Evolutionary conservation across 2,888 invertebrate species (phyloP).

Genomic region (Odontocerum albicorne): DNA sequence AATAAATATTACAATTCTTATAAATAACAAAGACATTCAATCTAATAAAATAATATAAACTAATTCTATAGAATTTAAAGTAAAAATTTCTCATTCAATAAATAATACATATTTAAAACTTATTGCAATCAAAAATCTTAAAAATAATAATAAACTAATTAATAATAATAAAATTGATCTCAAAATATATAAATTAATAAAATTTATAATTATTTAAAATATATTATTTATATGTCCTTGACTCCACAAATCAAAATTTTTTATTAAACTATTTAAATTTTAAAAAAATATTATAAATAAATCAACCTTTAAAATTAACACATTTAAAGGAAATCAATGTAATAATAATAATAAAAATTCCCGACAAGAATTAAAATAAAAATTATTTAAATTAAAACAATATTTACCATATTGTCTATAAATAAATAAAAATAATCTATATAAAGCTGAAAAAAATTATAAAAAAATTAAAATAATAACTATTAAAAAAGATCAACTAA

Average conservation of each 20-base stretch:
- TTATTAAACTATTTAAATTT: constrained; percentile 65
- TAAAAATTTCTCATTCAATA: constrained; percentile 60
- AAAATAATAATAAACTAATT: constrained; percentile 44
- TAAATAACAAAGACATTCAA: constrained; percentile 67
- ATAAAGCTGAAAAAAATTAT: constrained; percentile 66
- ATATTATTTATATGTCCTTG: constrained; percentile 59
- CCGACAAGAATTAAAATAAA: constrained; percentile 52
- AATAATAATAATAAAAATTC: constrained; percentile 64
- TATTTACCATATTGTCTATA: constrained; percentile 63
- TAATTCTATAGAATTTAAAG: constrained; percentile 52
- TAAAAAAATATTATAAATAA: constrained; percentile 55
- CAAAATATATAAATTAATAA: too few relatives aligned
- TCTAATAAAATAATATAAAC: constrained; percentile 62
- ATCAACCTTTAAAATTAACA: constrained; percentile 60
- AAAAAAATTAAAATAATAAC: constrained; percentile 58
- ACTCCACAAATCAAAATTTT: constrained; percentile 70
- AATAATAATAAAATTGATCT: constrained; percentile 53
- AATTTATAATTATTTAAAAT: too few relatives aligned
- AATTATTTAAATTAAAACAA: constrained; percentile 54
- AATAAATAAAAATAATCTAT: constrained; percentile 67
- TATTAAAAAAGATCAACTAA: constrained; percentile 53
- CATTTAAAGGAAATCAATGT: constrained; percentile 66
- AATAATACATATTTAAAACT: constrained; percentile 50
- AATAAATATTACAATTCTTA: constrained; percentile 66
- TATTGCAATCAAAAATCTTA: constrained; percentile 50